Percentiles rank a stretch among this genome's conserved stretches.
These are phyloP conservation scores for Pollenia labialis DNA, from an alignment of 2,888 invertebrate genomes.

Conservation along the genomic window DNA sequence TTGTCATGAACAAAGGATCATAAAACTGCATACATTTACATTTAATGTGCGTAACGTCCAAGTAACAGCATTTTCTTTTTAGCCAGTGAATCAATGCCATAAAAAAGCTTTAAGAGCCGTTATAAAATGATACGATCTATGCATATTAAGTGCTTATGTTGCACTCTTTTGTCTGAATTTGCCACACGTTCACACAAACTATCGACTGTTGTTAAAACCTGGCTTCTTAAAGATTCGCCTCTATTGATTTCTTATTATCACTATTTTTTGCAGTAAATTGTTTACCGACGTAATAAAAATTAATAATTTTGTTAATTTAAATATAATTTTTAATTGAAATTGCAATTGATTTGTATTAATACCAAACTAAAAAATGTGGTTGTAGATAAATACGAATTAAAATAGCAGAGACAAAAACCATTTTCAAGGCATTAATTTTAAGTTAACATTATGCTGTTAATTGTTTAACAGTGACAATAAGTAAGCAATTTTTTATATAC, in stretches of 20 bases:
- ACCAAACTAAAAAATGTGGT: too few species aligned
- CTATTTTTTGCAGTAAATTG: not conserved
- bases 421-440: too few species aligned
- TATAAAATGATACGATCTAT: constrained; percentile 69
- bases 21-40: constrained; percentile 58
- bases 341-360: too few species aligned
- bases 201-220: not conserved
- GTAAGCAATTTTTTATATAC: too few species aligned
- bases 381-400: too few species aligned
- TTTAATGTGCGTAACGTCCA: constrained; percentile 68
- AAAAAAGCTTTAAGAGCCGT: constrained; percentile 66
- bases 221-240: not conserved
- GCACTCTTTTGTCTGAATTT: constrained; percentile 16
- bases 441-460: too few species aligned
- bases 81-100: constrained; percentile 34
- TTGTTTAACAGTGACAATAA: too few species aligned
- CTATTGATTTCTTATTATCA: not conserved
- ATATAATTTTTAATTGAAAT: not conserved
- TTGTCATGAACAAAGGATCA: constrained; percentile 65
- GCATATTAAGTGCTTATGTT: constrained; percentile 50
- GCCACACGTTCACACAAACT: constrained; percentile 4
- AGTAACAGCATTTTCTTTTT: constrained; percentile 59
- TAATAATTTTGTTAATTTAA: not conserved
- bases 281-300: too few species aligned
- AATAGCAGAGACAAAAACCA: too few species aligned